phyloP scores from a whole-genome alignment of 2,797 vertebrate genomes.

The Diglossa cyanea region DNA sequence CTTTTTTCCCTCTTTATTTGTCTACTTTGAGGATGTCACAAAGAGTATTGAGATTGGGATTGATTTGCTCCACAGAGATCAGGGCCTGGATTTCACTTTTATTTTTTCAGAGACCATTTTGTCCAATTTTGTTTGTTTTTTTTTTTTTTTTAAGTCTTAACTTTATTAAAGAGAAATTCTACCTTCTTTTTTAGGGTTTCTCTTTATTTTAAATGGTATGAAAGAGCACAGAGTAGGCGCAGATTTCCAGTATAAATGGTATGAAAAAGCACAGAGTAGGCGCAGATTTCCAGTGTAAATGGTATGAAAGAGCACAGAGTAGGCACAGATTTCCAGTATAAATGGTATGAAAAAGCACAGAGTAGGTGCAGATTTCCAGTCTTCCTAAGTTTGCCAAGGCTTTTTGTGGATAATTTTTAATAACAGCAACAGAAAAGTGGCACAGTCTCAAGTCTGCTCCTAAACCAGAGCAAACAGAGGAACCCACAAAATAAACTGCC shows the following conservation, averaged over 20 bases:
- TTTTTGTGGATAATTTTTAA: neutral
- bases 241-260: neutral
- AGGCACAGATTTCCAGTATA: no score
- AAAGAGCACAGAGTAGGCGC: no score
- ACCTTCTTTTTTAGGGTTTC: neutral
- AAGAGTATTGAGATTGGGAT: neutral
- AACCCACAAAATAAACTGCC: neutral
- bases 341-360: rapidly evolving
- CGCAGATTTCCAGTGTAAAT: neutral
- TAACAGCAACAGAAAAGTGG: neutral
- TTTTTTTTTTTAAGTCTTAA: neutral
- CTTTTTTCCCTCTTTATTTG: neutral
- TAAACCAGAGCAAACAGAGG: neutral
- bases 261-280: rapidly evolving
- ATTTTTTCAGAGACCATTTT: neutral
- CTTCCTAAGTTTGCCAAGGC: neutral
- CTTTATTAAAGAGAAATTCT: neutral
- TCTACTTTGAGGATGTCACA: neutral
- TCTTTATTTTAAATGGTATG: neutral
- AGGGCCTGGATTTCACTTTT: neutral
- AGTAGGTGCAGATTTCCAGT: neutral
- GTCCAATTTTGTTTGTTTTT: no score
- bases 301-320: neutral
- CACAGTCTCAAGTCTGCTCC: neutral
- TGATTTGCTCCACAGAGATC: neutral